phyloP scores from a whole-genome alignment of 2,888 invertebrate genomes.

The Euspilapteryx auroguttella region DNA sequence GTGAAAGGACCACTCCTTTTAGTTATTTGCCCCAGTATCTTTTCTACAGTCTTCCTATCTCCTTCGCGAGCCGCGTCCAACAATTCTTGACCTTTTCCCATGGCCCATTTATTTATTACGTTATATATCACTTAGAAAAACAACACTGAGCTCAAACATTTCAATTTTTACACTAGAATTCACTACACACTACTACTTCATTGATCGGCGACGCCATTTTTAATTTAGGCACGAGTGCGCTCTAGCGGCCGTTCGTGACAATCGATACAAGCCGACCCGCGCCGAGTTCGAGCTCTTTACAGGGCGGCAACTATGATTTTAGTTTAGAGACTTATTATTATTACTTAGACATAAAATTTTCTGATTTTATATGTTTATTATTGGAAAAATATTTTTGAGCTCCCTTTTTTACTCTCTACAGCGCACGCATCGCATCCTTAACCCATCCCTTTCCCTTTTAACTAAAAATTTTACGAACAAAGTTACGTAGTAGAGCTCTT shows the following conservation, averaged over 20 bases:
- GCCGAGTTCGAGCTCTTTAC: not conserved
- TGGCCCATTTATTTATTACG: constrained; percentile 56
- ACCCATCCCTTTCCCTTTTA: too few relatives aligned
- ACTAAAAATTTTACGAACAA: too few relatives aligned
- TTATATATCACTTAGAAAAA: constrained; percentile 49
- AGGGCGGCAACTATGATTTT: not conserved
- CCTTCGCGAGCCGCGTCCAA: constrained; percentile 94
- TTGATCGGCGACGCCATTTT: constrained; percentile 79
- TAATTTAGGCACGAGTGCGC: constrained; percentile 56
- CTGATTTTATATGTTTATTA: too few relatives aligned
- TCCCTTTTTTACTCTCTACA: too few relatives aligned
- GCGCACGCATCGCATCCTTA: too few relatives aligned
- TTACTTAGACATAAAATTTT: too few relatives aligned
- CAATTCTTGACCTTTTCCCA: constrained; percentile 97
- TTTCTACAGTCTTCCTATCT: constrained; percentile 85
- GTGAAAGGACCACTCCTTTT: constrained; percentile 93
- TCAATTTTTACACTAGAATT: constrained; percentile 52
- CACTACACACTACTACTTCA: constrained; percentile 65
- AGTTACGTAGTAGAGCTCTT: too few relatives aligned
- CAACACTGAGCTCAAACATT: constrained; percentile 45
- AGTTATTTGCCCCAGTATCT: constrained; percentile 84
- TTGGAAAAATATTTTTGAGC: too few relatives aligned
- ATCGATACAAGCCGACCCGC: constrained; percentile 22
- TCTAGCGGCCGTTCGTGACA: constrained; percentile 37
- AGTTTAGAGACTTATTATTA: not conserved